Conservation (phyloP, 1,140 invertebrate genomes). For the Globodera rostochiensis region DNA sequence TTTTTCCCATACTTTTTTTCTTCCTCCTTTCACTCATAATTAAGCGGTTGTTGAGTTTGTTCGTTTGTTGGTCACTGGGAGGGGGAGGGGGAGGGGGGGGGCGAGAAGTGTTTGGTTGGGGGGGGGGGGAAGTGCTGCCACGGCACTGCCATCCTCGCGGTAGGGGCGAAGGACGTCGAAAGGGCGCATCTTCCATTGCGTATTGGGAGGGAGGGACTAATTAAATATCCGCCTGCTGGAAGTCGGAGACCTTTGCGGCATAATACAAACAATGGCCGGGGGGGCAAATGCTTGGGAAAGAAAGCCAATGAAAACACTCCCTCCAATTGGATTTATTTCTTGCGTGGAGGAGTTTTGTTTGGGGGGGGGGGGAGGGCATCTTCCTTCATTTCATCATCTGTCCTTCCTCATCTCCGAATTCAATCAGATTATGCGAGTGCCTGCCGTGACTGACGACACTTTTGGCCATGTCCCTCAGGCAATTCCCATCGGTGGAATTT, state of each 20-base stretch:
- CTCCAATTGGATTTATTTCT: not conserved
- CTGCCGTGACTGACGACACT: not conserved
- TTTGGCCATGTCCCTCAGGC: not conserved
- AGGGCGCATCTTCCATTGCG: not conserved
- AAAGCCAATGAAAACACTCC: no score
- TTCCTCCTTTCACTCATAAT: not conserved
- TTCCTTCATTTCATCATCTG: no score
- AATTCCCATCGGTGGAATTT: not conserved
- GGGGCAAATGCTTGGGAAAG: no score
- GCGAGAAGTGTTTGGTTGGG: not conserved
- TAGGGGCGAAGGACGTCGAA: not conserved
- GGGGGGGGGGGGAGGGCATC: no score
- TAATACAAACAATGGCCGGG: not conserved
- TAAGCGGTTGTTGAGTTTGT: not conserved
- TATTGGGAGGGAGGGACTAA: not conserved
- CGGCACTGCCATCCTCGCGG: not conserved
- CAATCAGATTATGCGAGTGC: conserved; percentile 2
- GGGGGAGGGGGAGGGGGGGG: no score
- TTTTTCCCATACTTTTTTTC: not conserved
- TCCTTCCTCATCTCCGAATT: not conserved
- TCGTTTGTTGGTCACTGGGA: no score
- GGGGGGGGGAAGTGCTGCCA: not conserved
- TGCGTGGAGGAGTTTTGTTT: no score
- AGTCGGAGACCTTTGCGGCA: not conserved
- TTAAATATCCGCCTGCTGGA: not conserved